These are phyloP conservation scores for Drosophila greeni DNA, from an alignment of 2,888 invertebrate genomes.

Conservation along the genomic window DNA sequence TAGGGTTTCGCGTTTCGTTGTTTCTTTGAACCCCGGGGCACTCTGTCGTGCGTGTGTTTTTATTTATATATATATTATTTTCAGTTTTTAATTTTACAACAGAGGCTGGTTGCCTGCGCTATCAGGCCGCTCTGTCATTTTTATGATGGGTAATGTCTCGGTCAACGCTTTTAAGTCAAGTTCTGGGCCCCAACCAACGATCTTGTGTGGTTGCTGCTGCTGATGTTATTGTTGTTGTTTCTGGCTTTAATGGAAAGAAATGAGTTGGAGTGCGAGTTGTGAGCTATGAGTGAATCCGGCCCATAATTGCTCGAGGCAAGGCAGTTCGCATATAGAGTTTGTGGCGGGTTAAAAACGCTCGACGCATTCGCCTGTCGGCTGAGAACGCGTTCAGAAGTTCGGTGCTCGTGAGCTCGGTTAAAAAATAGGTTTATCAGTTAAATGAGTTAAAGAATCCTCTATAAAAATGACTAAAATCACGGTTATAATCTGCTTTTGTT, in stretches of 20 bases:
- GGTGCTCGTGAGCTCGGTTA: slow-evolving; percentile 6
- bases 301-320: slow-evolving; percentile 10
- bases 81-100: not conserved
- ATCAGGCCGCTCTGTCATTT: slow-evolving; percentile 44
- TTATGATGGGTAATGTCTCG: slow-evolving; percentile 66
- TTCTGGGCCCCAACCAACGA: slow-evolving; percentile 52
- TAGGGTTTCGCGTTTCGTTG: slow-evolving; percentile 35
- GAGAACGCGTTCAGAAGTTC: slow-evolving; percentile 70
- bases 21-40: slow-evolving; percentile 63
- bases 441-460: not conserved
- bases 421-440: not conserved
- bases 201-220: slow-evolving; percentile 19
- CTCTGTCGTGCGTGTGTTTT: slow-evolving; percentile 31
- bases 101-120: slow-evolving; percentile 34
- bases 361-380: slow-evolving; percentile 48
- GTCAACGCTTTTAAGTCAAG: slow-evolving; percentile 71
- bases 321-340: slow-evolving; percentile 36
- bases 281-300: slow-evolving; percentile 28
- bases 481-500: not conserved
- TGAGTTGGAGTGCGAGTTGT: slow-evolving; percentile 43
- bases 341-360: slow-evolving; percentile 51
- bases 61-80: not conserved
- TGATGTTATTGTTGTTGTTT: slow-evolving; percentile 12
- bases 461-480: slow-evolving; percentile 2
- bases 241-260: slow-evolving; percentile 57